A percentile compares a stretch with the other conserved stretches of the same genome.
Evolutionary conservation across 2,797 vertebrate genomes (phyloP).

Genomic region (Mycteria americana): DNA sequence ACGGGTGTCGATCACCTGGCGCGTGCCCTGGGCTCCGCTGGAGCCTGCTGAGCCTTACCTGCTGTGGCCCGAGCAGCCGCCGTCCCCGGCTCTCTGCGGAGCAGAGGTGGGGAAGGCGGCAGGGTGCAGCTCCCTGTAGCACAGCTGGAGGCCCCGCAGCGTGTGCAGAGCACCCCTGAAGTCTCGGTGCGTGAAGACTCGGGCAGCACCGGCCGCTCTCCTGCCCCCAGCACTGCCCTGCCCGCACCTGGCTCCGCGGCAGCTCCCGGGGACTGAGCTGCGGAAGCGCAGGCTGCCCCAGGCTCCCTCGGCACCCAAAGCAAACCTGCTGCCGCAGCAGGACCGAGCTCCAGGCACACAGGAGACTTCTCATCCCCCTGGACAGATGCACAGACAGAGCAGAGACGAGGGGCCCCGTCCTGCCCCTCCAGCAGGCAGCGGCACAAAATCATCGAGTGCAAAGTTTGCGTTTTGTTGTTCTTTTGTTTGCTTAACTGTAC

Average conservation of each 20-base stretch:
- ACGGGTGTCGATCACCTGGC: accelerated
- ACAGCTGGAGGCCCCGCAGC: neutral
- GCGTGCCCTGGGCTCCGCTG: neutral
- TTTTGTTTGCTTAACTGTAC: slow-evolving; percentile 24
- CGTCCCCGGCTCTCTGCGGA: accelerated
- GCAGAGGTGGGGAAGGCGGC: neutral
- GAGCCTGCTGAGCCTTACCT: neutral
- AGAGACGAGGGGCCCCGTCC: neutral
- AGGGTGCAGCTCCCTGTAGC: neutral
- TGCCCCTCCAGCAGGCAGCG: neutral
- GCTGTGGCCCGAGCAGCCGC: neutral
- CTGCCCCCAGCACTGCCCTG: neutral
- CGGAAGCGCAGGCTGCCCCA: accelerated
- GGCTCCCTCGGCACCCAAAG: neutral
- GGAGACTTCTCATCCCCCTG: neutral
- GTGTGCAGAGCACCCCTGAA: neutral
- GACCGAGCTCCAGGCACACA: accelerated
- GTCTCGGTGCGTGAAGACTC: accelerated
- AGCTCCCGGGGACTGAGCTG: neutral
- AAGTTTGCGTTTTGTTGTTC: neutral
- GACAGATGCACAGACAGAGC: neutral
- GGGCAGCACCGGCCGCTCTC: accelerated
- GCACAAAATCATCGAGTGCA: neutral
- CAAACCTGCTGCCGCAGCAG: neutral
- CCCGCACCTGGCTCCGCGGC: neutral